Evolutionary conservation across 2,888 invertebrate species (phyloP).

Genomic region (Agonopterix heracliana): DNA sequence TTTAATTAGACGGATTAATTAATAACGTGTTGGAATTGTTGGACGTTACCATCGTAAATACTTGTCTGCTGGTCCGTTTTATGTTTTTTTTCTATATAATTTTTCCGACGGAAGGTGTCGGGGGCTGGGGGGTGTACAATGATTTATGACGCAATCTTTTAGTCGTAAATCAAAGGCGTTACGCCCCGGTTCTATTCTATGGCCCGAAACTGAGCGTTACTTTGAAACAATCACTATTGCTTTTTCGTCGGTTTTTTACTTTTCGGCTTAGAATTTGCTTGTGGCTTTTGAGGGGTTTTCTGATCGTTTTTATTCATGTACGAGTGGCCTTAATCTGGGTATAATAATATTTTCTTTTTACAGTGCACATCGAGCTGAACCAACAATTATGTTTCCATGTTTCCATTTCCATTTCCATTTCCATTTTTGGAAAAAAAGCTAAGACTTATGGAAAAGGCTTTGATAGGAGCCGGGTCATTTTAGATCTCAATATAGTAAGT

Average conservation of each 20-base stretch:
- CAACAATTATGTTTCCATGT: too few species aligned
- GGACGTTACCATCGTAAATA: constrained; percentile 32
- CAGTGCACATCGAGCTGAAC: too few species aligned
- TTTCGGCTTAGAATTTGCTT: constrained; percentile 1
- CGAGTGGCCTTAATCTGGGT: too few species aligned
- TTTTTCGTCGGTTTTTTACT: constrained; percentile 21
- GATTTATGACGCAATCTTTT: constrained; percentile 68
- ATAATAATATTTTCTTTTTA: too few species aligned
- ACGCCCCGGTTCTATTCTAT: constrained; percentile 29
- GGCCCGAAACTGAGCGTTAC: constrained; percentile 26
- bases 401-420: too few species aligned
- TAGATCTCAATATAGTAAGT: too few species aligned
- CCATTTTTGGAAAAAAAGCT: too few species aligned
- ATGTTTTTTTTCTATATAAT: constrained; percentile 35
- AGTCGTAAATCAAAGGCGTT: constrained; percentile 63
- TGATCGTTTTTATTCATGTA: too few species aligned
- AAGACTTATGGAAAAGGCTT: too few species aligned
- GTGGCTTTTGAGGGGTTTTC: too few species aligned
- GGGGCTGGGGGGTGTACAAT: constrained; percentile 26
- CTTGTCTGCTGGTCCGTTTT: constrained; percentile 36
- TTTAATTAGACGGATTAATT: constrained; percentile 47
- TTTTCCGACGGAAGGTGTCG: constrained; percentile 38
- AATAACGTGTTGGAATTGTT: constrained; percentile 32
- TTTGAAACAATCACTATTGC: constrained; percentile 40
- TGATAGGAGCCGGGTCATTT: too few species aligned